Conservation (phyloP, 2,888 invertebrate genomes). For the Macaria liturata region DNA sequence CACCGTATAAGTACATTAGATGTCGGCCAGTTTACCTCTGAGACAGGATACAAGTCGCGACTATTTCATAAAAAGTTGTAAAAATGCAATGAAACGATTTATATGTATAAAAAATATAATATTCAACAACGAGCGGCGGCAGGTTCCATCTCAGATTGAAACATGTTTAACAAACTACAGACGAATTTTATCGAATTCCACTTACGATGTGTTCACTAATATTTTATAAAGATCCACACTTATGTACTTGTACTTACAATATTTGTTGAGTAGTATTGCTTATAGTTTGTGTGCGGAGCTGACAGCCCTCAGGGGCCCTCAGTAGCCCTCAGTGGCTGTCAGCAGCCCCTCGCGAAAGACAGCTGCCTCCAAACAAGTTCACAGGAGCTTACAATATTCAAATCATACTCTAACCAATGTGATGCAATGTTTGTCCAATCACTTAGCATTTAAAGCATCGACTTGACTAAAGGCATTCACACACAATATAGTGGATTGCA, state of each 20-base stretch:
- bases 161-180: not conserved
- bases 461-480: constrained; percentile 1
- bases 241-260: constrained; percentile 8
- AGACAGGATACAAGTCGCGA: constrained; percentile 2
- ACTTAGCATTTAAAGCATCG: constrained; percentile 1
- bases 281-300: constrained; percentile 4
- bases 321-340: no score
- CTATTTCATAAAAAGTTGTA: constrained; percentile 1
- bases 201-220: no score
- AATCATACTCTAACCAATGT: no score
- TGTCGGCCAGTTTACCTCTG: not conserved
- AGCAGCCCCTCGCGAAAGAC: no score
- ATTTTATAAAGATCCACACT: not conserved
- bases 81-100: constrained; percentile 6
- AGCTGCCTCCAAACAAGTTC: no score
- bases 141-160: constrained; percentile 10
- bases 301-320: no score
- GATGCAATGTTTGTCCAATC: not conserved
- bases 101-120: constrained; percentile 8
- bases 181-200: not conserved
- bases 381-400: no score
- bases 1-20: constrained; percentile 19
- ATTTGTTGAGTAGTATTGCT: constrained; percentile 8
- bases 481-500: no score
- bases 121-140: not conserved